Evolutionary conservation across 2,888 invertebrate species (phyloP), one percentile per base, ranked within the genome.

Genomic region (Crocallis elinguaria): DNA sequence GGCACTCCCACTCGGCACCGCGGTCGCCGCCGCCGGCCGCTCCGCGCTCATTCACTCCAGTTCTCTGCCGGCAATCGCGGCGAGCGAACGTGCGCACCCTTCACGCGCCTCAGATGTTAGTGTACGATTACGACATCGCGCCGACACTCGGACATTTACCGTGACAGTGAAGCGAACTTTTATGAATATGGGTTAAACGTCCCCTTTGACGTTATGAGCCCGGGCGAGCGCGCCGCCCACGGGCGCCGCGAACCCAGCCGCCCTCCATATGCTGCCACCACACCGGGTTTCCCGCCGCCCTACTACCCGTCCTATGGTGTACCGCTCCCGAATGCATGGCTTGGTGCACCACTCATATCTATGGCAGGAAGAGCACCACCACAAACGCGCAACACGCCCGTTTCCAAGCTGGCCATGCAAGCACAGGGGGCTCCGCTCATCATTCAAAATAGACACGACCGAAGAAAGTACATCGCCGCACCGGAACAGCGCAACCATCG

Each of bases 341-440:
- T 96, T 23, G 96, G 96, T 61, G 94, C 95, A 74, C 96, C 97
- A 36, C 92, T 96, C 60, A 95, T 96, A 79, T 96, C 96, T 41
- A 95, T 95, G 90, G 94, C 95, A 60, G 93, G 94, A 75, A 93
- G 93, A 39, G 90, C 93, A 60, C 92, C 88, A 63, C 82, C 76
- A 64, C 77, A 77, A 48, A 57, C 81, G 49, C 79, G 92, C 57
- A 84, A 83, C 65, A 90, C 93, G 62, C 93, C 94, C 33, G 93
- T 96, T 60, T 94, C 96, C 7, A 94, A 95, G 69, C 84, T 97
- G 60, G 96, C 96, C 9, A 94, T 95, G 73, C 96, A 97, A 82
- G 95, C 96, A 3, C 96, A 96, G 79, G 97, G 97, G 33, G 95
- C 95, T 35, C 97, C 97, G n/a, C 91, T 97, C 58, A 95, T 97